Conservation (phyloP, 2,888 invertebrate genomes). For the Patella pellucida region DNA sequence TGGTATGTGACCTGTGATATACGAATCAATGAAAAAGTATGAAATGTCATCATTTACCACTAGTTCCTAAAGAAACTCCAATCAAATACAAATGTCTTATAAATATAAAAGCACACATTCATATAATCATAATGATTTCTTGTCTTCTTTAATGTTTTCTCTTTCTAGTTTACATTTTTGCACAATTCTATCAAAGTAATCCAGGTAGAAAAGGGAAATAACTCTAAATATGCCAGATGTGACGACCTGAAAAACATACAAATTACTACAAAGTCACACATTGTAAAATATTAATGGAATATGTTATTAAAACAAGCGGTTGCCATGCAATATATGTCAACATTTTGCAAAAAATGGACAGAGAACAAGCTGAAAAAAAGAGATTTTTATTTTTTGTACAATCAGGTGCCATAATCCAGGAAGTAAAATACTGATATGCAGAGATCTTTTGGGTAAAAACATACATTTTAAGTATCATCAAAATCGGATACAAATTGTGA, state of each 20-base stretch:
- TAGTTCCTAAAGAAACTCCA: not conserved
- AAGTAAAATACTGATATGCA: too few species aligned
- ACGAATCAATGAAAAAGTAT: too few species aligned
- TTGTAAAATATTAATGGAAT: constrained; percentile 1
- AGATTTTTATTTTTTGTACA: too few species aligned
- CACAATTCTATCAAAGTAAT: constrained; percentile 80
- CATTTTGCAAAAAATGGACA: too few species aligned
- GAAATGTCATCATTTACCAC: not conserved
- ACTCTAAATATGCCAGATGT: constrained; percentile 82
- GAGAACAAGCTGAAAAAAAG: too few species aligned
- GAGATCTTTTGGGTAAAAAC: too few species aligned
- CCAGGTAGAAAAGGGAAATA: constrained; percentile 77
- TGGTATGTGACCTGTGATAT: too few species aligned
- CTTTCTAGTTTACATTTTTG: constrained; percentile 71
- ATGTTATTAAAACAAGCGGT: too few species aligned
- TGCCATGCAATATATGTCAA: too few species aligned
- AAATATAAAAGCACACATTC: not conserved
- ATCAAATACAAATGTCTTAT: not conserved
- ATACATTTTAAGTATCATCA: too few species aligned
- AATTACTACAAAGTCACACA: constrained; percentile 6
- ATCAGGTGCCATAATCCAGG: too few species aligned
- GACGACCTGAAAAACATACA: constrained; percentile 77
- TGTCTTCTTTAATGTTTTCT: constrained; percentile 31
- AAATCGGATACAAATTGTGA: too few species aligned
- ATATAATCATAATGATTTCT: constrained; percentile 34